Evolutionary conservation across 2,113 vertebrate genomes (phyloP).

Genomic region (Bufo gargarizans): DNA sequence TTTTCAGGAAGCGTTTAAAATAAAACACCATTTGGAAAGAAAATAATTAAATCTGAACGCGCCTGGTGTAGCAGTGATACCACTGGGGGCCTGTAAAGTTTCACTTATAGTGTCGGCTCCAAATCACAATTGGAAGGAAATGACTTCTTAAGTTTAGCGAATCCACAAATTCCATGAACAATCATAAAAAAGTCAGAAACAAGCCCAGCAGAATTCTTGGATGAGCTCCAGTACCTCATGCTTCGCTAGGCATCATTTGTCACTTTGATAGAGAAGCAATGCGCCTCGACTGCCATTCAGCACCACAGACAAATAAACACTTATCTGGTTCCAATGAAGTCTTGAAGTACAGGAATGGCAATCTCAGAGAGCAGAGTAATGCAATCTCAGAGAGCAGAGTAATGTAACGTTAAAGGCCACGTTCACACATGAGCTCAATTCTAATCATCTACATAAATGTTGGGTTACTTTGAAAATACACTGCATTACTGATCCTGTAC

Average conservation of each 20-base stretch:
- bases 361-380: too few relatives aligned
- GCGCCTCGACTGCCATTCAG: not conserved
- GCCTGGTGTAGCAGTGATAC: constrained; percentile 2
- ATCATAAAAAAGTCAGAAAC: constrained; percentile 1
- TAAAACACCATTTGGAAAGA: constrained; percentile 12
- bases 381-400: too few relatives aligned
- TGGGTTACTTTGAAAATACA: not conserved
- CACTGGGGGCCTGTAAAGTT: constrained; percentile 10
- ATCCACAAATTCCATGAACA: constrained; percentile 8
- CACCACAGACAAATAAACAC: not conserved
- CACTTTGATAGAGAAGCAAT: not conserved
- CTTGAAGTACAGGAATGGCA: not conserved
- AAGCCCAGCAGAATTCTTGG: constrained; percentile 7
- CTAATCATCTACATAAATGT: not conserved
- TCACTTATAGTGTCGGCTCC: not conserved
- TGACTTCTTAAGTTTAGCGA: not conserved
- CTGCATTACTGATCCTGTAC: not conserved
- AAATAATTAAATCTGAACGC: constrained; percentile 15
- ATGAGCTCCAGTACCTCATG: constrained; percentile 4
- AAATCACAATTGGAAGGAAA: not conserved
- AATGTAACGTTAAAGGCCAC: too few relatives aligned
- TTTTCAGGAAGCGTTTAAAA: constrained; percentile 13
- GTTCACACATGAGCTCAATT: too few relatives aligned
- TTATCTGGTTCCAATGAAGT: not conserved
- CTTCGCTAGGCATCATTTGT: not conserved